Evolutionary conservation across 2,888 invertebrate species (phyloP), one percentile per base, ranked within the genome.

Genomic region (Cyclophora punctaria): DNA sequence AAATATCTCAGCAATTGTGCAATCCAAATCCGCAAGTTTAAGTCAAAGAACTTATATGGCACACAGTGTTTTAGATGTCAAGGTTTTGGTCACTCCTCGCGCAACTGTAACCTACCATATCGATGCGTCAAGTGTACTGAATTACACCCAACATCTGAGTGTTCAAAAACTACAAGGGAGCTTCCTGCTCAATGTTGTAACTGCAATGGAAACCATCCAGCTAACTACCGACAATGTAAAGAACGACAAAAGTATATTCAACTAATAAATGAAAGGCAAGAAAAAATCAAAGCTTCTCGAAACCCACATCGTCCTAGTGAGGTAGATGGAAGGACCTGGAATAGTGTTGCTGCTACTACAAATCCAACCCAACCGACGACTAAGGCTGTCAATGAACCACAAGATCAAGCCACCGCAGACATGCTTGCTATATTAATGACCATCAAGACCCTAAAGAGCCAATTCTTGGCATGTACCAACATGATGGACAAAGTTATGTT

Each of bases 11-110:
- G 49, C 35, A 49, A 50, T 4, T 40, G 49, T 33, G 50, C 44
- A 3, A 48, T 50, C 2, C 44, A 49, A 7, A 44, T 49, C 6
- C 33, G 35, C 7, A 49, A 49, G 35, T 49, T 47, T 34, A 41
- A 43, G 5, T 7, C 33, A 4, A 49, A 49, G n/a, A 52, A 49
- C 20, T 35, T 7, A 5, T 46, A 44, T 7, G 52, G 52, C 3
- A 56, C 55, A 3, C 58, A 58, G 33, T 58, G 55, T 34, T 58
- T 35, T 45, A 41, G 55, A 7, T 58, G 58, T 41, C 55, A 59
- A 44, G 6, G 41, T 0, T 59, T 59, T 48, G 59, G 59, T 0
- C 59, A 56, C 48, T 41, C 55, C 0, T 52, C 51, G 0, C 34
- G 33, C 5, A 55, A 57, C 35, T 57, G 57, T 34, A 57, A 57